Evolutionary conservation across 2,113 vertebrate genomes (phyloP), one percentile per base, ranked within the genome.

Genomic region (Perca fluviatilis): DNA sequence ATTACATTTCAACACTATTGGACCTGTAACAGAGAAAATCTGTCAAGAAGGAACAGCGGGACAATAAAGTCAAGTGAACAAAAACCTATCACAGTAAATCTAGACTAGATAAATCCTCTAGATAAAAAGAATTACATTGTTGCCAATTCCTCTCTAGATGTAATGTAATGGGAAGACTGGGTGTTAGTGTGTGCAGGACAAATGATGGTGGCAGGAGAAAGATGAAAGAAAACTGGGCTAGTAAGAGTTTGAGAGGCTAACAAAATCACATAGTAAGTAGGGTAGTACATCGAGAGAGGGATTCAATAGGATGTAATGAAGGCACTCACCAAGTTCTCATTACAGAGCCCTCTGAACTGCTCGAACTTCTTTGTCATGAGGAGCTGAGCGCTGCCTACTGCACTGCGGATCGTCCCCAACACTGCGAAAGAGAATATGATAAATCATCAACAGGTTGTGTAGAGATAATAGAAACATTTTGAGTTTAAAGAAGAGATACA

Each of bases 281-380:
- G 36, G n/a, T 6, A 63, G 16, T 11, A 12, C 4, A 51, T 50
- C 21, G 14, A 43, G 16, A 79, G 13, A 61, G 40, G 33, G 11
- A 62, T 61, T 33, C 6, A 72, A 50, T 3, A 57, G 40, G 50
- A 72, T 23, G 36, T n/a, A 56, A 51, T 40, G 53, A 49, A 79
- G 74, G 54, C 53, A 82, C 91, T 90, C 82, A 91, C 93, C 90
- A 92, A 78, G 92, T 99, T 99, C 96, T 99, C 97, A 93, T 98
- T 97, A 72, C 98, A 99, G 79, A 99, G 96, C 74, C 98, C 98
- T 96, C 96, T 95, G 95, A 99, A 99, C 95, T 99, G 98, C 95
- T 99, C 97, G 95, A 99, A 99, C 96, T 99, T 99, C 96, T 99
- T 93, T 58, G 98, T 96, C 90, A 99, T 99, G 87, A 99, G 96